Evolutionary conservation across 2,888 invertebrate genomes (phyloP).

Genomic region (Clunio marinus): DNA sequence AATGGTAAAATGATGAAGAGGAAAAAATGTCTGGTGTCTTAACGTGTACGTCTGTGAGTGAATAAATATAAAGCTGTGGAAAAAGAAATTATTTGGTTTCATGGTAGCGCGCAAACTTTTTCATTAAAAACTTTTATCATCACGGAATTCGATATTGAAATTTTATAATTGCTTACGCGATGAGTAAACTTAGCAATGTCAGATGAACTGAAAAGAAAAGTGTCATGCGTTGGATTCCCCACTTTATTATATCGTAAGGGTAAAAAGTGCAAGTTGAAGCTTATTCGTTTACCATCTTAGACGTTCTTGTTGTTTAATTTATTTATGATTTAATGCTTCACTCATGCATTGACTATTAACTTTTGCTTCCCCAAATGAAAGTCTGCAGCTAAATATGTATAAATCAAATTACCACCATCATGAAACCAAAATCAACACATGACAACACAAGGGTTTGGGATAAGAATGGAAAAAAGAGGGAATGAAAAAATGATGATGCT

Average conservation of each 20-base stretch:
- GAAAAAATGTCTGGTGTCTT: not conserved
- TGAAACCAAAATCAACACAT: not conserved
- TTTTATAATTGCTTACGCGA: too few species aligned
- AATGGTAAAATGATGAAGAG: not conserved
- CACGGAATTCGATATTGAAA: not conserved
- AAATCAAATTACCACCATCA: not conserved
- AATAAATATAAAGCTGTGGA: too few species aligned
- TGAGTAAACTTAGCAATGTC: too few species aligned
- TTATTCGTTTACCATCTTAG: too few species aligned
- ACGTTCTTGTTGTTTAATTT: not conserved
- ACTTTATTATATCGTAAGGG: too few species aligned
- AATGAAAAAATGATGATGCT: not conserved
- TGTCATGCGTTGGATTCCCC: too few species aligned
- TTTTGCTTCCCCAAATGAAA: too few species aligned
- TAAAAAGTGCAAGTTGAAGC: too few species aligned
- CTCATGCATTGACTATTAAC: too few species aligned
- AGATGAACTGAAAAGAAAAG: too few species aligned
- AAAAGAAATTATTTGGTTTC: not conserved
- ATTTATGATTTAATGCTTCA: too few species aligned
- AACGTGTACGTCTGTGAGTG: too few species aligned
- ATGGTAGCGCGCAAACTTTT: not conserved
- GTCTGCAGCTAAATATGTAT: not conserved
- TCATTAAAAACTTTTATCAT: conserved; percentile 1
- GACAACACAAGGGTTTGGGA: not conserved
- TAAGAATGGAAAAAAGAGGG: not conserved